Base-by-base conservation (phyloP, 2,113 vertebrate genomes). In the Danionella cerebrum region DNA sequence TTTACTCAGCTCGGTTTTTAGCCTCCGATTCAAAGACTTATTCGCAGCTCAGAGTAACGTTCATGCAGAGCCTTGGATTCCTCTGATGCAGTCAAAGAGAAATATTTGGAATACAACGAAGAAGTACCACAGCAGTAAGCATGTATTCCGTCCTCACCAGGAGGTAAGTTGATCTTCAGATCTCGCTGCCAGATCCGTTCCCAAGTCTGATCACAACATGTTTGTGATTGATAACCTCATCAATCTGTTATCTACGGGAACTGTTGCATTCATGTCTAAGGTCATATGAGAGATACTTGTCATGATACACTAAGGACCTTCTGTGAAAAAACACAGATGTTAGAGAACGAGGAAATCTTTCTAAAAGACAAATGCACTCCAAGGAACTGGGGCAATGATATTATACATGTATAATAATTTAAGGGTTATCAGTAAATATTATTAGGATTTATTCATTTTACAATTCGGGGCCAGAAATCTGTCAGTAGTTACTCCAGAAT, bases 211-310 rank as follows among this genome's bases (percentile, higher is more conserved):
- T 9, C 6, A 59, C 59, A 45, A 68, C 66, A 62, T 70, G 74
- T 52, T 42, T 52, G 18, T 67, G 51, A 70, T 31, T 67, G 53
- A 64, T 69, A 63, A 58, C 54, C 62, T 58, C 72, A 71, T 69
- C 70, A 73, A 77, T 79, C 64, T 72, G 3, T 13, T 44, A 12
- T 31, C 29, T 6, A 69, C n/a, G n/a, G n/a, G n/a, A n/a, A 76
- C 44, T 71, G 76, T 73, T 55, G 19, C 42, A 35, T 18, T 19
- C 57, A 27, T 31, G 14, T 60, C 39, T 44, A 0, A 14, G 6
- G 3, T 58, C 63, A 52, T 24, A 18, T 22, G 53, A 68, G 31
- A 68, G 10, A 27, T 25, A 31, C 6, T n/a, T 45, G 25, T 60
- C 58, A 60, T 33, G 11, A 9, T 16, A 60, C 21, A 13, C 10